Conservation (phyloP, 2,888 invertebrate genomes). For the Meandrusa payeni region DNA sequence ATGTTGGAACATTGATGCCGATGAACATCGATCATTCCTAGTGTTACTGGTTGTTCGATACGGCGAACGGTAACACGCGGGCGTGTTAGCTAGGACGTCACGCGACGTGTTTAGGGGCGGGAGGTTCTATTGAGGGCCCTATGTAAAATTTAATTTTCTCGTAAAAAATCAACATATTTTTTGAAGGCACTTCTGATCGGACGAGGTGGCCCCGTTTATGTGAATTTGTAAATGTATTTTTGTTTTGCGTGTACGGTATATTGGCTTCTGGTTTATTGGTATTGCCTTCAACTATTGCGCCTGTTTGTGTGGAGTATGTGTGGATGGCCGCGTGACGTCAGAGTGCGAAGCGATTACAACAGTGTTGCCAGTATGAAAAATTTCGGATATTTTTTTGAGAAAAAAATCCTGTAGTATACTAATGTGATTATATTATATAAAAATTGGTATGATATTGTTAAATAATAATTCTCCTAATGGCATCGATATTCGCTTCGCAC, state of each 20-base stretch:
- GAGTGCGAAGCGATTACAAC: conserved; percentile 48
- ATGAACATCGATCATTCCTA: too few species aligned
- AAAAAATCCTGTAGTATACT: conserved; percentile 15
- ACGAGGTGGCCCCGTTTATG: conserved; percentile 94
- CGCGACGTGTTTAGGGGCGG: conserved; percentile 84
- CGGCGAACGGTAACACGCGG: conserved; percentile 56
- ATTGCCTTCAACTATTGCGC: conserved; percentile 92
- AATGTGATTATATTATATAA: conserved; percentile 12
- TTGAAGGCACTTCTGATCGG: conserved; percentile 98
- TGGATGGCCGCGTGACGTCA: conserved; percentile 76
- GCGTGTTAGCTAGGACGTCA: conserved; percentile 57
- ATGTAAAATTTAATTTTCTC: conserved; percentile 87
- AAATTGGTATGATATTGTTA: conserved; percentile 12
- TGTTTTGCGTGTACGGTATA: conserved; percentile 36
- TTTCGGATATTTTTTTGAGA: conserved; percentile 7
- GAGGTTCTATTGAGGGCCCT: conserved; percentile 94
- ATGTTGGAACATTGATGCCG: too few species aligned
- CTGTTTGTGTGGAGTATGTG: conserved; percentile 85
- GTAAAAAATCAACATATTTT: conserved; percentile 90
- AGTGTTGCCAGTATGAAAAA: conserved; percentile 28
- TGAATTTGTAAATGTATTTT: conserved; percentile 51
- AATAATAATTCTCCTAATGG: conserved; percentile 15
- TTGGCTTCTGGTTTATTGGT: conserved; percentile 61
- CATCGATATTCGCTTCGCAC: conserved; percentile 45
- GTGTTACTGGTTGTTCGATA: conserved; percentile 65